Evolutionary conservation across 2,888 invertebrate genomes (phyloP).

Genomic region (Amphipoea lucens): DNA sequence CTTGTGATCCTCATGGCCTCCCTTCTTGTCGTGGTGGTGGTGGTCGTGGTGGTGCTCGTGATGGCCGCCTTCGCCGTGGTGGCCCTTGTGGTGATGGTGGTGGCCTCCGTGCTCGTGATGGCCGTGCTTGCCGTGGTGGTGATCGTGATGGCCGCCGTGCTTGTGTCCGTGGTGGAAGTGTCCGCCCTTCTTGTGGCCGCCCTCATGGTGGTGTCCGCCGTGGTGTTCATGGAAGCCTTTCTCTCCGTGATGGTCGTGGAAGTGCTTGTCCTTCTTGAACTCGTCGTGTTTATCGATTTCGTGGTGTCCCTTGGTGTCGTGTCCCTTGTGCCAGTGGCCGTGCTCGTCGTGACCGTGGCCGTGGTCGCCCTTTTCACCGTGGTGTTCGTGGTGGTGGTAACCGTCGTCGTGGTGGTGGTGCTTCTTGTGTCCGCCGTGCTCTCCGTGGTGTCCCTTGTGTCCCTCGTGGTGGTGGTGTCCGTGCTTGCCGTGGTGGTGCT

Average conservation of each 20-base stretch:
- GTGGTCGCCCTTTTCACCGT: constrained; percentile 91
- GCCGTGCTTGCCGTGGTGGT: constrained; percentile 94
- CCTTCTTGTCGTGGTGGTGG: constrained; percentile 93
- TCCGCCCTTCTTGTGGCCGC: constrained; percentile 94
- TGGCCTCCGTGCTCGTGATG: constrained; percentile 94
- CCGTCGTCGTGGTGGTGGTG: constrained; percentile 91
- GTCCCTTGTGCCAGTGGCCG: constrained; percentile 94
- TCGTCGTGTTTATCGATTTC: constrained; percentile 95
- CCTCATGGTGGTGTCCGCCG: constrained; percentile 93
- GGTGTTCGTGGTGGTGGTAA: constrained; percentile 90
- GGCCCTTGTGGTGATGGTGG: constrained; percentile 93
- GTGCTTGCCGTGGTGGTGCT: constrained; percentile 91
- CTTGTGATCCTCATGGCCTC: constrained; percentile 93
- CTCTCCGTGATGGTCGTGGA: constrained; percentile 95
- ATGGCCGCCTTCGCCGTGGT: constrained; percentile 94
- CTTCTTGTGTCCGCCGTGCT: constrained; percentile 91
- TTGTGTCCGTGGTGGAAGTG: constrained; percentile 94
- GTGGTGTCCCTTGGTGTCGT: constrained; percentile 95
- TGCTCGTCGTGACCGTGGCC: constrained; percentile 86
- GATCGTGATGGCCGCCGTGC: constrained; percentile 93
- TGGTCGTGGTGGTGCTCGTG: constrained; percentile 93
- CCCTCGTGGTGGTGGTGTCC: constrained; percentile 93
- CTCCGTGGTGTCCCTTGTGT: constrained; percentile 90
- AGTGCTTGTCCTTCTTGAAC: constrained; percentile 95
- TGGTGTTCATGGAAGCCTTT: constrained; percentile 94